These are phyloP conservation scores for Megalonaias nervosa DNA, from an alignment of 1,140 invertebrate genomes.

Conservation along the genomic window DNA sequence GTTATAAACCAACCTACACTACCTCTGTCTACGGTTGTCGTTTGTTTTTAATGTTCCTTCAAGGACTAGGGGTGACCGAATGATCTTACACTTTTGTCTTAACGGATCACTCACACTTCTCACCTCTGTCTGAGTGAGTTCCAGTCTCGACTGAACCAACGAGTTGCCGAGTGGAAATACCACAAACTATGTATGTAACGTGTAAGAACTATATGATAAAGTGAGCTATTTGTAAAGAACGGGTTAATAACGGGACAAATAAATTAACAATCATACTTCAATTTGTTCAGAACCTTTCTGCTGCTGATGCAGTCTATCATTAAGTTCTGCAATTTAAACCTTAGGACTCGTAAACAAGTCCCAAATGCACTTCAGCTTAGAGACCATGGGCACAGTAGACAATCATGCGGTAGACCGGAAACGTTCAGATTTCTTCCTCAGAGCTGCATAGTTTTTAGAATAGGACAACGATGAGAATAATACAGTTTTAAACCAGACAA, in stretches of 20 bases:
- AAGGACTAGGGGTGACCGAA: too few relatives aligned
- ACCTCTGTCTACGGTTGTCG: too few relatives aligned
- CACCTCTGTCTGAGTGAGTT: too few relatives aligned
- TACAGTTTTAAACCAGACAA: too few relatives aligned
- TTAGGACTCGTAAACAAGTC: constrained; percentile 8
- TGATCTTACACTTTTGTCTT: too few relatives aligned
- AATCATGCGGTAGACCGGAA: neutral
- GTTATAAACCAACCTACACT: too few relatives aligned
- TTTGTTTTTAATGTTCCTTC: too few relatives aligned
- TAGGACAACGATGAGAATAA: constrained; percentile 32
- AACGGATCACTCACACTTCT: too few relatives aligned
- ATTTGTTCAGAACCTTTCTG: neutral
- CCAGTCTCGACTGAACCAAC: too few relatives aligned
- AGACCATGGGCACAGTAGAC: neutral
- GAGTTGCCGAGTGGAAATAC: too few relatives aligned
- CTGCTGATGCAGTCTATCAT: constrained; percentile 14
- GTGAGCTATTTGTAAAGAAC: neutral
- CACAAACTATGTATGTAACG: too few relatives aligned
- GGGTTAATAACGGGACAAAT: constrained; percentile 1
- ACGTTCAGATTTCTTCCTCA: neutral
- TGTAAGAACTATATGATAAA: neutral
- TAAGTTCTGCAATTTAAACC: constrained; percentile 16
- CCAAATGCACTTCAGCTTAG: neutral
- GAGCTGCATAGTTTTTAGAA: constrained; percentile 16
- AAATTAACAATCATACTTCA: neutral